Base-by-base conservation (phyloP, 2,888 invertebrate species). In the Eumacrocentrus americanus region DNA sequence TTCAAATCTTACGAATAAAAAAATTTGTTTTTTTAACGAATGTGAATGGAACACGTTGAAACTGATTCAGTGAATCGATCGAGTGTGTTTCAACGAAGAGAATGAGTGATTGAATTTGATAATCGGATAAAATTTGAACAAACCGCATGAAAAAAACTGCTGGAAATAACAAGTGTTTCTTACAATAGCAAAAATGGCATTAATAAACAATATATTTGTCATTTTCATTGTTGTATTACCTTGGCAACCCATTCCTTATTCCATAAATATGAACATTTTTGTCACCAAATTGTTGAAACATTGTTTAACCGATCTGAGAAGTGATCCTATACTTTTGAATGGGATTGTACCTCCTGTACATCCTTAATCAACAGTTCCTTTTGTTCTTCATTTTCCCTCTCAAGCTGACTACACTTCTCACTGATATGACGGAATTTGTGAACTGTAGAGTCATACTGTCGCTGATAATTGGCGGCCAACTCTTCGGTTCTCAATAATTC, bases 301-400 rank as follows among this genome's bases (percentile, higher is more conserved):
- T n/a, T n/a, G n/a, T n/a, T n/a, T n/a, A n/a, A n/a, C n/a, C n/a
- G n/a, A n/a, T n/a, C n/a, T n/a, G n/a, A n/a, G n/a, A n/a, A n/a
- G n/a, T n/a, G n/a, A n/a, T n/a, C n/a, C n/a, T n/a, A n/a, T n/a
- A n/a, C n/a, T n/a, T n/a, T n/a, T n/a, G n/a, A n/a, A n/a, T n/a
- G n/a, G n/a, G n/a, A n/a, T n/a, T n/a, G n/a, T n/a, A n/a, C n/a
- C n/a, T n/a, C n/a, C n/a, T n/a, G n/a, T n/a, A n/a, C n/a, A n/a
- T n/a, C n/a, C n/a, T n/a, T n/a, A n/a, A n/a, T 23, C n/a, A 72
- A 34, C 16, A 66, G 37, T 35, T 70, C 68, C 11, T 62, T 67
- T 14, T 65, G 66, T n/a, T 72, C 69, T 48, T 73, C 72, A 60
- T 68, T 67, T 50, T 73, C 72, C 25, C 63, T 65, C 58, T 65